Conservation (phyloP, 1,140 invertebrate species). For the Orius laevigatus region DNA sequence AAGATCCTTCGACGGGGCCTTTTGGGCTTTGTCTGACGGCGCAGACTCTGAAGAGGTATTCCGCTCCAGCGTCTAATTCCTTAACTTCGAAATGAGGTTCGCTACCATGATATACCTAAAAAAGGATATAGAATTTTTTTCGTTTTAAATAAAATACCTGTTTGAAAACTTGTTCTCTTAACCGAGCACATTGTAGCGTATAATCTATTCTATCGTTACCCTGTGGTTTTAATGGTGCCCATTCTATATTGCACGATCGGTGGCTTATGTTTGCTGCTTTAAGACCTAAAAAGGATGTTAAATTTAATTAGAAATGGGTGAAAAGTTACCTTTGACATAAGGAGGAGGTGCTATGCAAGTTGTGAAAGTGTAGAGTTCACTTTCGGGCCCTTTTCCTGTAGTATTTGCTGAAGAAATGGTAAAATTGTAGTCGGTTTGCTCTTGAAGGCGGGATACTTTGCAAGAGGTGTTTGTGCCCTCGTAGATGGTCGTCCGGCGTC, state of each 20-base stretch:
- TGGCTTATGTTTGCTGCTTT: constrained; percentile 32
- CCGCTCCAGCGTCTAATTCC: constrained; percentile 46
- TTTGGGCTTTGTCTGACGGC: constrained; percentile 41
- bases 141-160: constrained; percentile 27
- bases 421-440: constrained; percentile 61
- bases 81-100: constrained; percentile 45
- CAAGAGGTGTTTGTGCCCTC: constrained; percentile 53
- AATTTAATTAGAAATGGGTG: no score
- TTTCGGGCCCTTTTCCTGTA: constrained; percentile 64
- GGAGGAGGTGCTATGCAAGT: constrained; percentile 64
- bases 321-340: constrained; percentile 42
- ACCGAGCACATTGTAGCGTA: constrained; percentile 42
- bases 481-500: constrained; percentile 54
- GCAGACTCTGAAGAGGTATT: constrained; percentile 57
- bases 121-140: constrained; percentile 17
- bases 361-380: constrained; percentile 43
- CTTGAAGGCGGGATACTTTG: constrained; percentile 64
- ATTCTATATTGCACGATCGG: constrained; percentile 34
- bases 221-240: constrained; percentile 31
- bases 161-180: constrained; percentile 41
- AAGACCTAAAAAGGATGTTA: constrained; percentile 28
- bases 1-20: constrained; percentile 39
- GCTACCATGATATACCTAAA: constrained; percentile 50
- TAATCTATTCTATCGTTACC: constrained; percentile 44
- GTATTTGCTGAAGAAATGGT: constrained; percentile 67